Conservation (phyloP, 1,140 invertebrate genomes). For the Brachionus manjavacas region DNA sequence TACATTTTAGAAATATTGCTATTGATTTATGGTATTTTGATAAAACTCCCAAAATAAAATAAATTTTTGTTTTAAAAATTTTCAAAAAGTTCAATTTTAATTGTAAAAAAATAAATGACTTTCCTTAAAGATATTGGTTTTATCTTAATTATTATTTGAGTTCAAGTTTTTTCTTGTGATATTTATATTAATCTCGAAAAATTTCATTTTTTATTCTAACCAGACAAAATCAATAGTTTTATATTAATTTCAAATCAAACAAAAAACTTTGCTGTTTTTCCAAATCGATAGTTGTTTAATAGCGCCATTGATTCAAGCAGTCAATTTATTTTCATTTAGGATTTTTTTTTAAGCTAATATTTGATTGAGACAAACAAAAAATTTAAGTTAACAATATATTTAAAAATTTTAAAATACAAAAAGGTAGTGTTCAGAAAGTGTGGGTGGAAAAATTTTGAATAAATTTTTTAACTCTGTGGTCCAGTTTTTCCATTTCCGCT, state of each 20-base stretch:
- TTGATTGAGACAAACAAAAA: not conserved
- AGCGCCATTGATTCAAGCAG: not conserved
- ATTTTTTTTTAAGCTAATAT: not conserved
- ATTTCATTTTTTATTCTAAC: not conserved
- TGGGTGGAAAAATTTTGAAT: conserved; percentile 12
- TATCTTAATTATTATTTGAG: no score
- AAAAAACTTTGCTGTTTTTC: not conserved
- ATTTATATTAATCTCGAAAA: no score
- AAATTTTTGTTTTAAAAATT: no score
- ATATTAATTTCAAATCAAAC: not conserved
- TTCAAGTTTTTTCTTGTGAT: no score
- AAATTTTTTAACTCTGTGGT: conserved; percentile 29
- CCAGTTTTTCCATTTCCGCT: conserved; percentile 1
- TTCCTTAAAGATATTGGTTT: no score
- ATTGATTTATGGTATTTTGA: no score
- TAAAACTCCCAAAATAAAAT: no score
- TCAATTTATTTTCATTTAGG: not conserved
- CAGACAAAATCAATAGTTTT: not conserved
- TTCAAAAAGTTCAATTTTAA: no score
- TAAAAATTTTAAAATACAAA: not conserved
- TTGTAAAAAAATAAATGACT: no score
- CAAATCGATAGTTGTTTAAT: not conserved
- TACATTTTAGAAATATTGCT: no score
- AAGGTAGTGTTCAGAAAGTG: not conserved
- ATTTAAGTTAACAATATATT: not conserved